phyloP scores from a whole-genome alignment of 2,113 vertebrate genomes.

The Oreotrochilus melanogaster region DNA sequence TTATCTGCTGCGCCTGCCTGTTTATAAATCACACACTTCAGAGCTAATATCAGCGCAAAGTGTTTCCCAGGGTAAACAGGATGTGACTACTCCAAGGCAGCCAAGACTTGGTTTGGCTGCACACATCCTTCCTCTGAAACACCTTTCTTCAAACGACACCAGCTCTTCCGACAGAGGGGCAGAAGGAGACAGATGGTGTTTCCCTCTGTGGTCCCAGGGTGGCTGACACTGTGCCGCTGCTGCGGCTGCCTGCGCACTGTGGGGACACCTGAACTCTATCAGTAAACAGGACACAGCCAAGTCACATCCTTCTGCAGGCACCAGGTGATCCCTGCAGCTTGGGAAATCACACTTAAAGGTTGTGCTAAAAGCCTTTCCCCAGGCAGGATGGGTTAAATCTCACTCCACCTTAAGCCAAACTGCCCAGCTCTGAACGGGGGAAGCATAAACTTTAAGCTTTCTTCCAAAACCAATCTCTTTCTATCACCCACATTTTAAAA shows the following conservation, averaged over 20 bases:
- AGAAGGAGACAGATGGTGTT: not conserved
- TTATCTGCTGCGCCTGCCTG: constrained; percentile 8
- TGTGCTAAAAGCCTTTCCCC: not conserved
- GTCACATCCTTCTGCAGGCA: constrained; percentile 31
- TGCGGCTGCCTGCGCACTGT: not conserved
- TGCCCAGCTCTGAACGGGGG: not conserved
- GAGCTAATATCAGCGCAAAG: not conserved
- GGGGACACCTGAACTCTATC: not conserved
- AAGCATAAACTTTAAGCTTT: not conserved
- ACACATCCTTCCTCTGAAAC: constrained; percentile 54
- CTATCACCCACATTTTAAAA: not conserved
- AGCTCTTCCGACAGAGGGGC: not conserved
- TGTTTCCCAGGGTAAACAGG: constrained; percentile 62
- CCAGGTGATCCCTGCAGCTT: not conserved
- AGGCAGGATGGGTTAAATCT: not conserved
- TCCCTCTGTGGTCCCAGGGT: not conserved
- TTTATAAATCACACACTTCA: not conserved
- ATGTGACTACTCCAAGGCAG: not conserved
- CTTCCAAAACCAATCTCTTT: not conserved
- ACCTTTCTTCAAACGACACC: constrained; percentile 50
- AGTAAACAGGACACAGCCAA: constrained; percentile 50
- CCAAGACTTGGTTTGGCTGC: not conserved
- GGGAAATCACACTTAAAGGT: not conserved
- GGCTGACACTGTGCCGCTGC: not conserved
- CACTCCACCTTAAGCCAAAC: not conserved